These are phyloP conservation scores for Drosophila burlai DNA, from an alignment of 1,140 invertebrate genomes.

Conservation along the genomic window DNA sequence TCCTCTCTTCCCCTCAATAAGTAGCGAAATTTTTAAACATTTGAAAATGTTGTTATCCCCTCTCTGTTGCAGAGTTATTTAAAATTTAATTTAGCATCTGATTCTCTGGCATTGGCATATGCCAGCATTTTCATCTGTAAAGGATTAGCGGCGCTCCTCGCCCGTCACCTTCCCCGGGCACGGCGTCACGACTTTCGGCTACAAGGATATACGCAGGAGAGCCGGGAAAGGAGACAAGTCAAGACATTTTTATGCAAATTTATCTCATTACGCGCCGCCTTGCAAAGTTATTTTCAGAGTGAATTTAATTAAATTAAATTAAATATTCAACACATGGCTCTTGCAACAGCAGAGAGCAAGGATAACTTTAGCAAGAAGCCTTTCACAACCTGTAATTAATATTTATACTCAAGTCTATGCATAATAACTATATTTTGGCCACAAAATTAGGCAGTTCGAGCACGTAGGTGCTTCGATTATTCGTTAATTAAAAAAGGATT, in stretches of 20 bases:
- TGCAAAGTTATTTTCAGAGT: constrained; percentile 79
- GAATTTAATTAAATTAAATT: constrained; percentile 82
- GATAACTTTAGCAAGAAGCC: constrained; percentile 21
- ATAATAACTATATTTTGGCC: constrained; percentile 23
- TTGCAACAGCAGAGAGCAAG: constrained; percentile 28
- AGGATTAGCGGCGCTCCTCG: constrained; percentile 58
- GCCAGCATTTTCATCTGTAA: constrained; percentile 65
- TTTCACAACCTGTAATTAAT: constrained; percentile 30
- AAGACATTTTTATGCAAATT: constrained; percentile 80
- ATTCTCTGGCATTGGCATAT: constrained; percentile 64
- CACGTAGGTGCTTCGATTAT: constrained; percentile 49
- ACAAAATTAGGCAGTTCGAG: constrained; percentile 47
- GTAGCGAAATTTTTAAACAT: constrained; percentile 74
- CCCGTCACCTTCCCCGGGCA: constrained; percentile 41
- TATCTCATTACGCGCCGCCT: constrained; percentile 71
- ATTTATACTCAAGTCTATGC: constrained; percentile 67
- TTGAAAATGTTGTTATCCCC: constrained; percentile 79
- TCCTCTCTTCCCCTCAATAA: constrained; percentile 50
- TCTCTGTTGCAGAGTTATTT: constrained; percentile 27
- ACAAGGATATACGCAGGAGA: constrained; percentile 35
- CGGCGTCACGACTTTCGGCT: constrained; percentile 45
- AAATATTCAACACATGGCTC: constrained; percentile 77
- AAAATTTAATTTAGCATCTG: constrained; percentile 71
- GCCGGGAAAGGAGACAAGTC: constrained; percentile 26
- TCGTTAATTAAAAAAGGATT: constrained; percentile 23